Conservation (phyloP, 2,113 vertebrate species). For the Setophaga coronata region DNA sequence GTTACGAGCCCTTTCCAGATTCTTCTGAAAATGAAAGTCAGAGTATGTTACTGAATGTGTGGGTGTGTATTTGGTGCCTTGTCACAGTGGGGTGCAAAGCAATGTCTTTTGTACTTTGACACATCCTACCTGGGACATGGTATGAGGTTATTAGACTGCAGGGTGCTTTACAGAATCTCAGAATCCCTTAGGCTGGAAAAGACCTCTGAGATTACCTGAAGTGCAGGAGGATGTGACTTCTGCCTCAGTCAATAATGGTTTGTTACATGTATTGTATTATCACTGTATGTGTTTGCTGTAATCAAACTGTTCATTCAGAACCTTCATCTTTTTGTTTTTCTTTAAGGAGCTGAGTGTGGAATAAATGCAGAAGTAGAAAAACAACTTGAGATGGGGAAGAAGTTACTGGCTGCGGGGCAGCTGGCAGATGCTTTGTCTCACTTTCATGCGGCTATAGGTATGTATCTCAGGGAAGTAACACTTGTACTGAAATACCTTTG, state of each 20-base stretch:
- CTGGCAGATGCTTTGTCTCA: conserved; percentile 95
- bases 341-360: conserved; percentile 89
- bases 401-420: conserved; percentile 94
- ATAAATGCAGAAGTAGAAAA: conserved; percentile 91
- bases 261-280: not conserved
- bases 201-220: not conserved
- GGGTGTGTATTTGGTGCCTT: rapidly evolving
- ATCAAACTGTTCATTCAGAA: not conserved
- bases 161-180: not conserved
- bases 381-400: conserved; percentile 98
- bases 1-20: not conserved
- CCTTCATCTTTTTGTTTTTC: not conserved
- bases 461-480: conserved; percentile 41
- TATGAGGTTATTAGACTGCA: not conserved
- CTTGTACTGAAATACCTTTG: not conserved
- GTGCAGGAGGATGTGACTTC: not conserved
- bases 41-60: not conserved
- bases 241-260: not conserved
- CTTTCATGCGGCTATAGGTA: conserved; percentile 95
- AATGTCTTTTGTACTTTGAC: not conserved
- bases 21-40: not conserved
- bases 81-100: not conserved
- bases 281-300: not conserved
- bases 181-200: not conserved
- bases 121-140: not conserved